Base-by-base conservation (phyloP, 2,888 invertebrate species). In the Anaspis maculata region DNA sequence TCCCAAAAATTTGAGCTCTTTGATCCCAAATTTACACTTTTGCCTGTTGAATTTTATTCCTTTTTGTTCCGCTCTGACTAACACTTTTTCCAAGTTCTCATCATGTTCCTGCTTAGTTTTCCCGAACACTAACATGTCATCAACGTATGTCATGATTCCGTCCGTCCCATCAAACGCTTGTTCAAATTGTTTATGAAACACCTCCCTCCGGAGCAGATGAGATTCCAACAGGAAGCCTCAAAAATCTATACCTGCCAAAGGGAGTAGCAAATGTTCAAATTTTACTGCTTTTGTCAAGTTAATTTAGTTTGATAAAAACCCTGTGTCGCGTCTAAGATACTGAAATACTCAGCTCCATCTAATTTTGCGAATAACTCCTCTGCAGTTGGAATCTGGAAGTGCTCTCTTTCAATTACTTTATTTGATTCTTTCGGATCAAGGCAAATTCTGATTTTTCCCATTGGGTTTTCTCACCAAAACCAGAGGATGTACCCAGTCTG, bases 21-120 rank as follows among this genome's bases (percentile, higher is more conserved):
- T 2, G 9, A 27, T 3, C 2, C 27, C 15, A 27, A 27, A 27
- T 3, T 27, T 27, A 2, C 27, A 15, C 15, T 27, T 14, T 10
- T 27, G 7, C 3, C 5, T 5, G 9, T 19, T 19, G 5, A 19
- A 9, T 9, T 19, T 19, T 19, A 19, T 6, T 6, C 9, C 9
- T 5, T 6, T 9, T 19, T 19, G 6, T 19, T 9, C 6, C 6
- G 6, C 5, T 19, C 19, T 19, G 5, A 6, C 6, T 19, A 19
- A 9, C 9, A 19, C 5, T 19, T 19, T 19, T 19, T 19, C 19
- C 5, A 27, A 10, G 7, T 3, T 27, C 6, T 7, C n/a, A 27
- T 27, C 15, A 15, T 27, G 27, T 27, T 27, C 27, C 12, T 7
- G 3, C 3, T 14, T 15, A 9, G 27, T 27, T 27, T 27, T 27